Percentiles rank a stretch among this genome's conserved stretches.
Evolutionary conservation across 2,113 vertebrate genomes (phyloP).

Genomic region (Nipponia nippon): DNA sequence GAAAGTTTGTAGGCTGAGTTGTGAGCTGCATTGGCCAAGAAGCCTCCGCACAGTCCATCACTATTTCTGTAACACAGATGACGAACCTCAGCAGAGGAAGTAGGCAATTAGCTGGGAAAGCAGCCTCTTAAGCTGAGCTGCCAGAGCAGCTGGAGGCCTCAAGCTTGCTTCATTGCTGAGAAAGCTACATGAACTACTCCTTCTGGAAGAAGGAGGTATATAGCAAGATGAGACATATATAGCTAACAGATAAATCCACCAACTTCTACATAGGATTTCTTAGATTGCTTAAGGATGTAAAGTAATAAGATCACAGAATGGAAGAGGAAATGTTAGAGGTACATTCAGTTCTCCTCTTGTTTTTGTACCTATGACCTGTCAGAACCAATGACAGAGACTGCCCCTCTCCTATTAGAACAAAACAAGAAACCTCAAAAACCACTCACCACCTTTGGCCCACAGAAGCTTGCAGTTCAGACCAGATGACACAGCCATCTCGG

Average conservation of each 20-base stretch:
- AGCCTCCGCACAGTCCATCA: background rate
- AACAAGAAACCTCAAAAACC: background rate
- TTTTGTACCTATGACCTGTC: background rate
- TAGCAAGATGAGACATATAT: accelerated
- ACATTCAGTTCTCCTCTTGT: background rate
- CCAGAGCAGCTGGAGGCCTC: conserved; percentile 54
- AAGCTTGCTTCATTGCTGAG: background rate
- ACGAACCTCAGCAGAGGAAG: conserved; percentile 55
- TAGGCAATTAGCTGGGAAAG: conserved; percentile 53
- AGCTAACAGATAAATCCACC: background rate
- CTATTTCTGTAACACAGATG: conserved; percentile 33
- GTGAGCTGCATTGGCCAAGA: background rate
- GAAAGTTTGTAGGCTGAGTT: background rate
- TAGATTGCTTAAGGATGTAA: background rate
- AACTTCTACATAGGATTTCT: background rate
- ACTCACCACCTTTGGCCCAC: background rate
- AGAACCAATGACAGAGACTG: background rate
- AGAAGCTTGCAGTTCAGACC: background rate
- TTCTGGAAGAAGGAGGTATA: background rate
- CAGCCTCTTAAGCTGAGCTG: conserved; percentile 14
- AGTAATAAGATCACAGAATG: background rate
- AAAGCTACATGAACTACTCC: background rate
- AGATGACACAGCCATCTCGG: background rate
- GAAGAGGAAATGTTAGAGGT: background rate
- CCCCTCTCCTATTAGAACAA: background rate